Conservation (phyloP, 2,113 vertebrate genomes). For the Zeus faber region DNA sequence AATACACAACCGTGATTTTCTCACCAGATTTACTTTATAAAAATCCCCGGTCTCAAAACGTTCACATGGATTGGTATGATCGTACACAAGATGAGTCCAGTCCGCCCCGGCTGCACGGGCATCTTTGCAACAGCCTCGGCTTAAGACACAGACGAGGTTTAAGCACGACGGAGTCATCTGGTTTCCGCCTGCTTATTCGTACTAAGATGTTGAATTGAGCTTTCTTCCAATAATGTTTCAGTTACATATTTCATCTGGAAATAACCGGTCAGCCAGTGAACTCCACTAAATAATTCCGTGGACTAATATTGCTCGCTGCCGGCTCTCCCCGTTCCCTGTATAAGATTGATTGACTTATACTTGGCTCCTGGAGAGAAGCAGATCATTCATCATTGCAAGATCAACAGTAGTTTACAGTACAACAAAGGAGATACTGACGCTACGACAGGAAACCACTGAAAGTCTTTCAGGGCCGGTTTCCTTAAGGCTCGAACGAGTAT, state of each 20-base stretch:
- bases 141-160: constrained; percentile 9
- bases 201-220: constrained; percentile 13
- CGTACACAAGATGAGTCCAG: constrained; percentile 51
- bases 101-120: constrained; percentile 38
- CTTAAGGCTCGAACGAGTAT: neutral
- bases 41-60: constrained; percentile 58
- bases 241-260: neutral
- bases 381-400: neutral
- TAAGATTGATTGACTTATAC: constrained; percentile 23
- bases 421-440: constrained; percentile 10
- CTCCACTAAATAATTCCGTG: neutral
- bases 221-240: neutral
- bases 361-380: constrained; percentile 9
- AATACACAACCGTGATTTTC: constrained; percentile 24
- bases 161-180: constrained; percentile 1
- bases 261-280: neutral
- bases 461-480: neutral
- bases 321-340: neutral
- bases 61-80: constrained; percentile 49
- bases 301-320: neutral
- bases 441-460: constrained; percentile 6
- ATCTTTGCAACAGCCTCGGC: constrained; percentile 32
- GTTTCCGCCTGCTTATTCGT: constrained; percentile 17
- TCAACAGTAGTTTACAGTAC: neutral
- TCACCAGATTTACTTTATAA: constrained; percentile 65